A percentile compares a stretch with the other conserved stretches of the same genome.
Evolutionary conservation across 1,140 invertebrate species (phyloP).

Genomic region (Latrodectus geometricus): DNA sequence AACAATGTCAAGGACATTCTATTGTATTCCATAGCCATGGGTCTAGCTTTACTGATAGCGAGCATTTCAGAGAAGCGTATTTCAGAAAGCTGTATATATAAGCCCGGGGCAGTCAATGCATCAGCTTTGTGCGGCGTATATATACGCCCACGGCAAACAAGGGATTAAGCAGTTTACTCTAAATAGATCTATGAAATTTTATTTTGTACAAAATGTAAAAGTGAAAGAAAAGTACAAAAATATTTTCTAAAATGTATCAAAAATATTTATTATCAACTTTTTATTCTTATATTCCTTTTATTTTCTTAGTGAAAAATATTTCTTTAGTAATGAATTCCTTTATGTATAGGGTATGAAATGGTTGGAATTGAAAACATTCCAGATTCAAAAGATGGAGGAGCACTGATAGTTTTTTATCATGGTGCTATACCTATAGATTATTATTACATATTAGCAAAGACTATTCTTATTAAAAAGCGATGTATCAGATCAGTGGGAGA

Average conservation of each 20-base stretch:
- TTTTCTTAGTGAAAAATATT: not conserved
- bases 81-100: no score
- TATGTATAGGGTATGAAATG: conserved; percentile 88
- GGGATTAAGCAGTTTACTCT: no score
- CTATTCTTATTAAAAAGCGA: conserved; percentile 83
- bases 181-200: no score
- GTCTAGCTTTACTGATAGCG: no score
- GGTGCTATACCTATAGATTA: conserved; percentile 96
- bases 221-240: no score
- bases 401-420: conserved; percentile 96
- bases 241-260: not conserved
- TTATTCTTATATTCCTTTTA: not conserved
- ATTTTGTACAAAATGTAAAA: no score
- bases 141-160: no score
- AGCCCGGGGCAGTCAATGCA: no score
- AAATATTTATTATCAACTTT: not conserved
- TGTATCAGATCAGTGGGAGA: conserved; percentile 93
- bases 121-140: no score
- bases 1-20: no score
- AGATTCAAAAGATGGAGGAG: conserved; percentile 76
- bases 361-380: conserved; percentile 94
- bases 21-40: no score
- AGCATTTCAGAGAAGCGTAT: no score
- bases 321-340: conserved; percentile 56
- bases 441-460: conserved; percentile 93